Conservation (phyloP, 2,113 vertebrate species). For the Noctilio leporinus region DNA sequence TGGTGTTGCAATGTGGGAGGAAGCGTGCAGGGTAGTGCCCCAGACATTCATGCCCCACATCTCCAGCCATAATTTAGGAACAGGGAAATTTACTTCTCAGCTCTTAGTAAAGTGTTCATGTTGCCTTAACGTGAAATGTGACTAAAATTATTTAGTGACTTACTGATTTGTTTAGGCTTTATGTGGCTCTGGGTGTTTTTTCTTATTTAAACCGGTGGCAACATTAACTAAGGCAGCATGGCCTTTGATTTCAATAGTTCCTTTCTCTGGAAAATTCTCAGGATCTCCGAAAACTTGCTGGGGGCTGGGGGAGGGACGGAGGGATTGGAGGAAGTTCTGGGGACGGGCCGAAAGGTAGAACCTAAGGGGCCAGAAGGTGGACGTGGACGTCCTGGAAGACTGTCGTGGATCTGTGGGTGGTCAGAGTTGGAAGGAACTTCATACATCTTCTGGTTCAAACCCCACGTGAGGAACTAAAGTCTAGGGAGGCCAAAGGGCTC, state of each 20-base stretch:
- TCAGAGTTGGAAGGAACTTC: background rate
- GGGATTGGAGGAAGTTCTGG: background rate
- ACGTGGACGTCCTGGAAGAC: background rate
- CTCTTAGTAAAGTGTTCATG: conserved; percentile 21
- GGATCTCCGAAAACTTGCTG: background rate
- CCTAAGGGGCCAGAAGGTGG: too few species aligned
- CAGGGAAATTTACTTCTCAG: conserved; percentile 1
- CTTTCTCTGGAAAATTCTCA: background rate
- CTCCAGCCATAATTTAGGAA: conserved; percentile 27
- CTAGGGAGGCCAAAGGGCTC: background rate
- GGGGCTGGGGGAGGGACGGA: accelerated
- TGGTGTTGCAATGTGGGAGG: background rate
- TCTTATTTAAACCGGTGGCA: conserved; percentile 18
- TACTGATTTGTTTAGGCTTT: background rate
- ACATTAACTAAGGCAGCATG: background rate
- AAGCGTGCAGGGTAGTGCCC: background rate
- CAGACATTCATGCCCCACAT: background rate
- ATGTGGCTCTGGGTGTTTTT: conserved; percentile 5
- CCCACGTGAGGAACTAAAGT: background rate
- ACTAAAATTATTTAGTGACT: conserved; percentile 38
- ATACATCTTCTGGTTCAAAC: background rate
- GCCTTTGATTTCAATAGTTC: background rate
- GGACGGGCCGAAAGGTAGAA: background rate
- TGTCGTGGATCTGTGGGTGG: background rate
- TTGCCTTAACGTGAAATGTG: conserved; percentile 9